Evolutionary conservation across 2,888 invertebrate species (phyloP), one percentile per base, ranked within the genome.

Genomic region (Papilio gigon): DNA sequence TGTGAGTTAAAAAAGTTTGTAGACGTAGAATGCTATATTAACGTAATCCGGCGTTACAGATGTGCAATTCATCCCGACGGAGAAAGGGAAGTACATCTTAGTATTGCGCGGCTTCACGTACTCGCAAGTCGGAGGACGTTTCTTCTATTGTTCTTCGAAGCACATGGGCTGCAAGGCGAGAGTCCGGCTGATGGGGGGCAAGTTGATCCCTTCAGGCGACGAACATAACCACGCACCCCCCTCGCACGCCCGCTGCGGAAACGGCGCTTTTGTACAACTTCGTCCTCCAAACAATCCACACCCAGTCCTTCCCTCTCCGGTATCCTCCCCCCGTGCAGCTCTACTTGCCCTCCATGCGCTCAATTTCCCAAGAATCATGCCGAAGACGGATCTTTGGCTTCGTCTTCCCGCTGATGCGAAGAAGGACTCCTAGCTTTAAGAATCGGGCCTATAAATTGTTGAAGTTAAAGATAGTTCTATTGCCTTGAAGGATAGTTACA

Each of bases 61-160:
- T 80, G 85, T 90, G 70, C 91, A 90, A 83, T 92, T 92, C 75
- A 91, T 92, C 71, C 92, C 90, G n/a, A 92, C 92, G 78, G 91
- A 91, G 77, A 90, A 90, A 71, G 92, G 92, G 17, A 91, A 91
- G 73, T 88, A 90, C 75, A 91, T 92, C 71, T 78, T 92, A 77
- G 90, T 92, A 76, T 83, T 92, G 72, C 84, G 85, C 44, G 92
- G 92, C 58, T 92, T 84, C 75, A 92, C 92, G 20, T 92, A 91
- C 77, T 92, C 92, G 4, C 92, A 92, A 81, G 91, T 92, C 14
- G 90, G 92, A 1, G 91, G 90, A n/a, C 78, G 92, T 70, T 91
- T 90, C 77, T 92, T 90, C 80, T 92, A 92, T 80, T 92, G 92
- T 70, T 91, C 91, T 1, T 91, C 91, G 44, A 92, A 92, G 80